Percentiles rank a stretch among this genome's conserved stretches.
These are phyloP conservation scores for Desmodus rotundus DNA, from an alignment of 2,113 vertebrate genomes.

Conservation along the genomic window DNA sequence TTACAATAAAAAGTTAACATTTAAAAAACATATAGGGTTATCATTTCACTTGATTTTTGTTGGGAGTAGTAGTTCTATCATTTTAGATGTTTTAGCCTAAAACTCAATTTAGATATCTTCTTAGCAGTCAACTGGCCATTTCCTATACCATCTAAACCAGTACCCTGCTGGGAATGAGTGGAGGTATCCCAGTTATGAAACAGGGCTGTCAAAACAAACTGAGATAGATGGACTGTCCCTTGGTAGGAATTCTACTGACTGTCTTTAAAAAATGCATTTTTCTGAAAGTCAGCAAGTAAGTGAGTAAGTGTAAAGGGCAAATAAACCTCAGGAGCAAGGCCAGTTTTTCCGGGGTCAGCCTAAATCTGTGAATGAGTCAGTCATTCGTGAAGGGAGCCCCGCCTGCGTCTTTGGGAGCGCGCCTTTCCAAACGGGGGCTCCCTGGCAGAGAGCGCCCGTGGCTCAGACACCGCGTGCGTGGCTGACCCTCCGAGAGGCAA, in stretches of 20 bases:
- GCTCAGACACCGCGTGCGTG: neutral
- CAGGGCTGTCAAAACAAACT: neutral
- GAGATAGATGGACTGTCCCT: neutral
- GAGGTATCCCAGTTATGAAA: neutral
- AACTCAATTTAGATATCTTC: neutral
- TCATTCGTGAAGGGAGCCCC: neutral
- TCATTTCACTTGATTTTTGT: neutral
- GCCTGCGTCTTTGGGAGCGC: neutral
- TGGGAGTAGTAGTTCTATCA: neutral
- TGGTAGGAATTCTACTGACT: neutral
- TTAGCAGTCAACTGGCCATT: neutral
- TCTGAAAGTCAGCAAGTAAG: neutral
- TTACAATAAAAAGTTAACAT: neutral
- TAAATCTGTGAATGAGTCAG: neutral
- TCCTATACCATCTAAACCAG: neutral
- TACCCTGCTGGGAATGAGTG: neutral
- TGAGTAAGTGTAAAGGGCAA: neutral
- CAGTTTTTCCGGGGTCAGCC: neutral
- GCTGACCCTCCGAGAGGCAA: constrained; percentile 52
- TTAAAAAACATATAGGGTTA: neutral
- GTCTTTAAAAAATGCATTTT: neutral
- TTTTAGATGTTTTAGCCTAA: neutral
- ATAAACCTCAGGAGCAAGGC: neutral
- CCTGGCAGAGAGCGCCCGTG: neutral
- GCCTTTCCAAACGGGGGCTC: neutral